A percentile compares a stretch with the other conserved stretches of the same genome.
These are phyloP conservation scores for Chironomus tentans DNA, from an alignment of 2,888 invertebrate genomes.

Conservation along the genomic window DNA sequence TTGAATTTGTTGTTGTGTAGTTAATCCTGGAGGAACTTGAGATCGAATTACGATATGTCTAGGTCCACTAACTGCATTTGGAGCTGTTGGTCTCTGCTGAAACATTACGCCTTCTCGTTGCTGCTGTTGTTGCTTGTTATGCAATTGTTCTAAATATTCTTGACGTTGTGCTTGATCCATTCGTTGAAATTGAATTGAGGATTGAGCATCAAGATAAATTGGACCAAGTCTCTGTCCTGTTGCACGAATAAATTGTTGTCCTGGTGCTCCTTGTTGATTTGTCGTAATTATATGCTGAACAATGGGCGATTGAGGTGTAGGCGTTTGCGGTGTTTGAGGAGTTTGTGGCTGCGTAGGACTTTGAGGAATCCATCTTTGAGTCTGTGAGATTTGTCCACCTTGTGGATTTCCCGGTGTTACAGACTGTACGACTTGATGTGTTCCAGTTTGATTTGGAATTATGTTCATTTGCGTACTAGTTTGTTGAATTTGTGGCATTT, in stretches of 20 bases:
- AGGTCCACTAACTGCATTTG: slow-evolving; percentile 44
- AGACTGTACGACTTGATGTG: slow-evolving; percentile 41
- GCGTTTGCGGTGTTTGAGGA: slow-evolving; percentile 32
- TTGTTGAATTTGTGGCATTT: slow-evolving; percentile 51
- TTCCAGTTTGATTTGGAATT: slow-evolving; percentile 45
- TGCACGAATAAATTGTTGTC: slow-evolving; percentile 33
- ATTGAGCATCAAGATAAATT: slow-evolving; percentile 74
- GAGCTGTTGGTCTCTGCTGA: slow-evolving; percentile 38
- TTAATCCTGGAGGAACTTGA: slow-evolving; percentile 56
- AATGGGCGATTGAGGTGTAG: slow-evolving; percentile 32
- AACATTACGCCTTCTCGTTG: slow-evolving; percentile 47
- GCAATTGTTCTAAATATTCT: slow-evolving; percentile 44
- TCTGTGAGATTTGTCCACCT: slow-evolving; percentile 39
- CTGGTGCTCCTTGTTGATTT: slow-evolving; percentile 9
- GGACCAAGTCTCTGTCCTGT: slow-evolving; percentile 34
- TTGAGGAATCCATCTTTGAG: slow-evolving; percentile 34
- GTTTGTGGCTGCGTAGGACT: slow-evolving; percentile 43
- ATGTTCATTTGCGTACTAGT: slow-evolving; percentile 51
- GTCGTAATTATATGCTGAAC: slow-evolving; percentile 28
- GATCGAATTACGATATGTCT: slow-evolving; percentile 59
- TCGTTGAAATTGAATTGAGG: slow-evolving; percentile 69
- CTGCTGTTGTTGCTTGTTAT: slow-evolving; percentile 42
- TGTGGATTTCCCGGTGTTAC: background rate
- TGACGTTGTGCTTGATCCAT: slow-evolving; percentile 32
- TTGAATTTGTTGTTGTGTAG: slow-evolving; percentile 55